phyloP scores from a whole-genome alignment of 2,113 vertebrate species.

The Sinocyclocheilus maitianheensis region DNA sequence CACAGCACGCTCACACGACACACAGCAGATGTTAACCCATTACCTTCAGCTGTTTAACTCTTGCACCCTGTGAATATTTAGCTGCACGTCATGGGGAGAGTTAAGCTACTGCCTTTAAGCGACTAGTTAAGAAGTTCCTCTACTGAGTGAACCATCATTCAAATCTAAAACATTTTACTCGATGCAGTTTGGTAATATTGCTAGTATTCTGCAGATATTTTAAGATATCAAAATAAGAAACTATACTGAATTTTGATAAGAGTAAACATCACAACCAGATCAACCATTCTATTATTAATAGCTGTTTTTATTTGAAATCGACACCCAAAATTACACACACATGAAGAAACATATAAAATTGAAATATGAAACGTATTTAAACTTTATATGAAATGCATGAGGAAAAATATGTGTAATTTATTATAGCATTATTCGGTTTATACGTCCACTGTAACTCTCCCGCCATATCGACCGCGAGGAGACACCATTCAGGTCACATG shows the following conservation, averaged over 20 bases:
- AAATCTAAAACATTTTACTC: not conserved
- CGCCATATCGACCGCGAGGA: too few relatives aligned
- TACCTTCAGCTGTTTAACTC: conserved; percentile 65
- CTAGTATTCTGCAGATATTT: not conserved
- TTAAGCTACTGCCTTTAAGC: conserved; percentile 55
- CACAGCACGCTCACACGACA: not conserved
- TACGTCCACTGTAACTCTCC: too few relatives aligned
- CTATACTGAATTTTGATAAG: not conserved
- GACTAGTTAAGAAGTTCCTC: not conserved
- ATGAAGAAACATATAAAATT: too few relatives aligned
- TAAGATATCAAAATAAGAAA: not conserved
- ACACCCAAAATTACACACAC: too few relatives aligned
- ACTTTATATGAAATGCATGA: too few relatives aligned
- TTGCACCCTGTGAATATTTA: conserved; percentile 76
- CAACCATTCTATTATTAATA: not conserved
- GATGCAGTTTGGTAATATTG: not conserved
- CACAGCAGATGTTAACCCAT: conserved; percentile 61
- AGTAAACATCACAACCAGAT: not conserved
- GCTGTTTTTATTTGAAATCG: too few relatives aligned
- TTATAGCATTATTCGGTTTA: too few relatives aligned
- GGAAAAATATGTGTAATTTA: too few relatives aligned
- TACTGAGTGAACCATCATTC: too few relatives aligned
- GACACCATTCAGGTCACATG: too few relatives aligned
- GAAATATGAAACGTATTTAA: too few relatives aligned
- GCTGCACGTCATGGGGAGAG: conserved; percentile 44